phyloP scores from a whole-genome alignment of 2,888 invertebrate species.

The Acanthococcus lagerstroemiae region DNA sequence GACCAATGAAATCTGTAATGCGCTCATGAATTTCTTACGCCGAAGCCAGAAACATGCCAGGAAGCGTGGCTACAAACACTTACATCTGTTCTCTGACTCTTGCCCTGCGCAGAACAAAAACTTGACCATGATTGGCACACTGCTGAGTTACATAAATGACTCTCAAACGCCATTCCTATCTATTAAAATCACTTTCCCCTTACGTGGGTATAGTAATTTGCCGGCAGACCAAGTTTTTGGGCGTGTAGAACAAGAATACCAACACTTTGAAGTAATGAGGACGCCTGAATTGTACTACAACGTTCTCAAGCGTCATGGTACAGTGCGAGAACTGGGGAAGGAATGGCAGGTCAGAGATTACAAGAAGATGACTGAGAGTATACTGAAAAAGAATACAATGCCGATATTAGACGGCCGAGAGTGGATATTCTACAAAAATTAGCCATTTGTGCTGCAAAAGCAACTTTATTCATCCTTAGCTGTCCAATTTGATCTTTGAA shows the following conservation, averaged over 20 bases:
- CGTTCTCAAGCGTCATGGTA: no score
- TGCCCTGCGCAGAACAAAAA: constrained; percentile 3
- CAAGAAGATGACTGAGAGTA: no score
- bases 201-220: background rate
- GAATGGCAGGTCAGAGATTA: no score
- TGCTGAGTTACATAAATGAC: background rate
- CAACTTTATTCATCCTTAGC: no score
- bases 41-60: background rate
- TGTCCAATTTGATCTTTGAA: no score
- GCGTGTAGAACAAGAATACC: background rate
- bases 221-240: background rate
- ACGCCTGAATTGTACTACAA: no score
- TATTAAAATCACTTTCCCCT: background rate
- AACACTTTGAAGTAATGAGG: no score
- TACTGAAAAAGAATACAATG: no score
- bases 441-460: no score
- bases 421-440: no score
- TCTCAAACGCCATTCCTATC: background rate
- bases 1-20: background rate
- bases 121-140: background rate
- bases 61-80: background rate
- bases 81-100: background rate
- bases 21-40: background rate
- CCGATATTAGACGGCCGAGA: no score
- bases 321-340: no score